Evolutionary conservation across 2,113 vertebrate genomes (phyloP), one percentile per base, ranked within the genome.

Genomic region (Larimichthys crocea): DNA sequence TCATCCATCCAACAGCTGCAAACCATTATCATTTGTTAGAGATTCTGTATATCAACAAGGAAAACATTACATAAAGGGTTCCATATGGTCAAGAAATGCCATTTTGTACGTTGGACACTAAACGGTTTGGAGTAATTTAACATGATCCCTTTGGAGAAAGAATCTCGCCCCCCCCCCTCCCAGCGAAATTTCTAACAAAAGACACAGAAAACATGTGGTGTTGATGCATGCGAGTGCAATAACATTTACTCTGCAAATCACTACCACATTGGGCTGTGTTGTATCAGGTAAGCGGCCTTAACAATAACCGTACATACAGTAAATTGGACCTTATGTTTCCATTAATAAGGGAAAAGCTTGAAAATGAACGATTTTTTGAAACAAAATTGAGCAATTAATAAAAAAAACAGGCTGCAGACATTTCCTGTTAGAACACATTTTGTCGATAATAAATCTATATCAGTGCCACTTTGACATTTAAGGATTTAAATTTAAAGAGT

Each of bases 21-120:
- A 97, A 91, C 93, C 93, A 97, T 98, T 98, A 97, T 88, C 94
- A 95, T 96, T 96, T 96, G 96, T 96, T 96, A 97, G 93, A 96
- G 92, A 97, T 96, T 97, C 96, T 97, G 95, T 94, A 92, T 91
- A 94, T 95, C 95, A 95, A 96, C 95, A 96, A 96, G 90, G 95
- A 96, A 97, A 96, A 94, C 93, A 94, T 92, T 93, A 90, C 94
- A 94, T 93, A 96, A 98, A 96, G 89, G 94, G 85, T 98, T 97
- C 97, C 98, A 99, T 95, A 97, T 99, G 97, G 80, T 50, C 94
- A 93, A 90, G 93, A 88, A 95, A 96, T 90, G 95, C 93, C 96
- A 95, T 96, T 96, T 96, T 89, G 94, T 94, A 94, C 91, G 94
- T 91, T 95, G 96, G 96, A 97, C 94, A 95, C 95, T 96, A 96